These are phyloP conservation scores for Boulengerochromis microlepis DNA, from an alignment of 2,113 vertebrate genomes.

Conservation along the genomic window DNA sequence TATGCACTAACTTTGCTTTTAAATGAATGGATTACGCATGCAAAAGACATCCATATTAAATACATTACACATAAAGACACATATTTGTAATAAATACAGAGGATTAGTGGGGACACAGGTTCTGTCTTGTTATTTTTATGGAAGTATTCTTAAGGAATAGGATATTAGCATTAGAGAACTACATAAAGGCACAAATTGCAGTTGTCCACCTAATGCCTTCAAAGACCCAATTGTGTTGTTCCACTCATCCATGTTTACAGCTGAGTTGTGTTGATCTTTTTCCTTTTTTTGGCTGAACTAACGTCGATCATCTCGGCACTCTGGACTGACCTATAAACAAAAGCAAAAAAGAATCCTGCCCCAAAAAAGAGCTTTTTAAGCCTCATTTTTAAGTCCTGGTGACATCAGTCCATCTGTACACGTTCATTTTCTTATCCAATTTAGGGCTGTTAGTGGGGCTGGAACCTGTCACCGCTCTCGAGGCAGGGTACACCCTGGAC, in stretches of 20 bases:
- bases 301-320: background rate
- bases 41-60: background rate
- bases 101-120: background rate
- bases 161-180: background rate
- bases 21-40: background rate
- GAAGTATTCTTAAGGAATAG: background rate
- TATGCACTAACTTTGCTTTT: background rate
- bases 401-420: background rate
- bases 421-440: accelerated
- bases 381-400: background rate
- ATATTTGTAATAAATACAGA: background rate
- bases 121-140: background rate
- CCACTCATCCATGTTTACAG: background rate
- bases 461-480: background rate
- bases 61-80: background rate
- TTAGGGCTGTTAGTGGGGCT: background rate
- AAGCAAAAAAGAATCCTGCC: background rate
- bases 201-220: background rate
- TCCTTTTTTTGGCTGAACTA: background rate
- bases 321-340: background rate
- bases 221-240: background rate
- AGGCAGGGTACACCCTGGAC: background rate
- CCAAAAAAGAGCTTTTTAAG: background rate
- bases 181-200: background rate
- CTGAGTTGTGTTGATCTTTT: background rate